These are phyloP conservation scores for Drosophila monieri DNA, from an alignment of 2,888 invertebrate species.

Conservation along the genomic window DNA sequence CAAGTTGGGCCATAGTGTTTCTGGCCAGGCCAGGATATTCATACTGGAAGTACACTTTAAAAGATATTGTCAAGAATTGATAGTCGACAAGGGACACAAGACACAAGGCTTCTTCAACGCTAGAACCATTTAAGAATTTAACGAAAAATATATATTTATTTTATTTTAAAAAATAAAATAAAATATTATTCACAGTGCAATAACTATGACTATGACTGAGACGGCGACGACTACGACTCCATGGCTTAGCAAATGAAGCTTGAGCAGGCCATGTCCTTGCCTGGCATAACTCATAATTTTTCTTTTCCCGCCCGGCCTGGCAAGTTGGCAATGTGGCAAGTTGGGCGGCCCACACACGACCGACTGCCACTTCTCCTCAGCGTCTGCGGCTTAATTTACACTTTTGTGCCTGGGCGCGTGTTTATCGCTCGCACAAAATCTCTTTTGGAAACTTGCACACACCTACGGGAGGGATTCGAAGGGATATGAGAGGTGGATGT, in stretches of 20 bases:
- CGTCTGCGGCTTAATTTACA: conserved; percentile 75
- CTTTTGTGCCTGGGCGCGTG: conserved; percentile 79
- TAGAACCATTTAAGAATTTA: too few relatives aligned
- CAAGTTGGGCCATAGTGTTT: conserved; percentile 16
- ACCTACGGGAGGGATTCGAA: conserved; percentile 28
- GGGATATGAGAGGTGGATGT: conserved; percentile 5
- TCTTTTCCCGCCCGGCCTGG: conserved; percentile 26
- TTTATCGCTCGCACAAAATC: conserved; percentile 78
- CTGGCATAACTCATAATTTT: conserved; percentile 76
- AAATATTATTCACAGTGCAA: conserved; percentile 18
- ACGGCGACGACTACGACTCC: conserved; percentile 26
- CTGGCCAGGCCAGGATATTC: conserved; percentile 21
- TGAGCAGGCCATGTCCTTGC: conserved; percentile 70
- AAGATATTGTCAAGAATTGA: too few relatives aligned
- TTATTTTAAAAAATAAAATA: too few relatives aligned
- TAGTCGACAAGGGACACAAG: too few relatives aligned
- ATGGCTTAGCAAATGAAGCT: conserved; percentile 76
- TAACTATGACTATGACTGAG: conserved; percentile 4
- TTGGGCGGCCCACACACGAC: conserved; percentile 64
- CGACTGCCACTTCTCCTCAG: conserved; percentile 47
- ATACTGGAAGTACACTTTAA: conserved; percentile 1
- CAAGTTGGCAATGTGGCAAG: conserved; percentile 1
- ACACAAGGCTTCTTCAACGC: too few relatives aligned
- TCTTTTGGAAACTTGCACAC: conserved; percentile 64
- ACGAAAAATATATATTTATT: too few relatives aligned